A percentile compares a stretch with the other conserved stretches of the same genome.
Conservation (phyloP, 2,797 vertebrate species). For the Pygocentrus nattereri region DNA sequence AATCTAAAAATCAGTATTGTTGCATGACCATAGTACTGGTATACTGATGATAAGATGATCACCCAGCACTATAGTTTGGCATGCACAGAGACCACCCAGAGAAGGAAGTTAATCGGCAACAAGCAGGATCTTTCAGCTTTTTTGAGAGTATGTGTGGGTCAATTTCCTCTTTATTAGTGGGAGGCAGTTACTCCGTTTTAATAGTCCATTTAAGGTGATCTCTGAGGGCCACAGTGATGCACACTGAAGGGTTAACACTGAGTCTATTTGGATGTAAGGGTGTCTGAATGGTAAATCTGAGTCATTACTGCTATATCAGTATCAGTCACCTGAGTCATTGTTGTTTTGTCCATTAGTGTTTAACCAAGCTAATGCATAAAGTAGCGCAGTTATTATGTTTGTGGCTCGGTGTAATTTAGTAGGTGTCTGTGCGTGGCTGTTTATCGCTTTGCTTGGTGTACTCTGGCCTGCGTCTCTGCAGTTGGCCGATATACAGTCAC, state of each 20-base stretch:
- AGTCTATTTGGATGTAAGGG: neutral
- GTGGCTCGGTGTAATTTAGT: neutral
- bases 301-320: conserved; percentile 10
- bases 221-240: neutral
- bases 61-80: neutral
- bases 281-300: conserved; percentile 20
- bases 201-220: neutral
- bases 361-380: neutral
- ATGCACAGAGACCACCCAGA: neutral
- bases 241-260: neutral
- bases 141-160: neutral
- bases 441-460: neutral
- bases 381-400: neutral
- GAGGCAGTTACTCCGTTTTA: neutral
- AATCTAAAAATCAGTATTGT: no score
- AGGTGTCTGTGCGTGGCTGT: neutral
- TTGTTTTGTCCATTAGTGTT: neutral
- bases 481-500: neutral
- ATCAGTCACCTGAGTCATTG: conserved; percentile 9
- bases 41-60: no score
- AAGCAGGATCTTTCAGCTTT: neutral
- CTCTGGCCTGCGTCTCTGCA: conserved; percentile 1
- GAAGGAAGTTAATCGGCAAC: neutral
- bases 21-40: no score
- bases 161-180: neutral